These are phyloP conservation scores for Halictus ligatus DNA, from an alignment of 2,888 invertebrate species.

Conservation along the genomic window DNA sequence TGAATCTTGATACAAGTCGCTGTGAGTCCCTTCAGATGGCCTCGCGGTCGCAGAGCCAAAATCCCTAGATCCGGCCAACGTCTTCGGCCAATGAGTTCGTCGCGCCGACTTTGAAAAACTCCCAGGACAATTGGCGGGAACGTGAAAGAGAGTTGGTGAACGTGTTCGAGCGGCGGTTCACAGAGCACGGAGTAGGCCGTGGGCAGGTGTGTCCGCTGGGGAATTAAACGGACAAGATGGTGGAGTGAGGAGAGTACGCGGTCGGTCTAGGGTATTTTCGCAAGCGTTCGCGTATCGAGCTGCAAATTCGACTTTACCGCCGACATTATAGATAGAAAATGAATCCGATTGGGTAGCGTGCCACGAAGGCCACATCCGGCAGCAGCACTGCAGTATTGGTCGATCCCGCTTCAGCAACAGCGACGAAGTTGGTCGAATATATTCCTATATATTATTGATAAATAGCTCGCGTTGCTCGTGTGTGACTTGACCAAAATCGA, in stretches of 20 bases:
- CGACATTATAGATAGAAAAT: slow-evolving; percentile 64
- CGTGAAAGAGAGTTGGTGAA: not conserved
- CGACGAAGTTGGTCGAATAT: slow-evolving; percentile 77
- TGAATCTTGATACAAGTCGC: too few relatives aligned
- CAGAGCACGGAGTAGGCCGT: too few relatives aligned
- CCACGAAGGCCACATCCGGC: slow-evolving; percentile 79
- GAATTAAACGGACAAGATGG: slow-evolving; percentile 1
- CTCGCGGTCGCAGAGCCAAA: too few relatives aligned
- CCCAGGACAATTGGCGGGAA: not conserved
- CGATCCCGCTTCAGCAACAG: slow-evolving; percentile 76
- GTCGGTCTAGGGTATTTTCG: slow-evolving; percentile 49
- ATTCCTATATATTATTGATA: slow-evolving; percentile 76
- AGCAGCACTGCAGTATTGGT: slow-evolving; percentile 78
- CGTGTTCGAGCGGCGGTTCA: not conserved
- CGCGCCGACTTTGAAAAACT: not conserved
- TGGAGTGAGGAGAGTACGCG: not conserved
- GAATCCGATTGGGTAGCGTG: slow-evolving; percentile 74
- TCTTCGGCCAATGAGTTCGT: too few relatives aligned
- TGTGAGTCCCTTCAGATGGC: too few relatives aligned
- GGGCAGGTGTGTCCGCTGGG: slow-evolving; percentile 47
- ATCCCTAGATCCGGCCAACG: not conserved
- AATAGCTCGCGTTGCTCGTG: slow-evolving; percentile 76
- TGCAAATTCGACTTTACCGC: slow-evolving; percentile 68
- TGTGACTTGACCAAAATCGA: slow-evolving; percentile 64
- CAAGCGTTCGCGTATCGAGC: slow-evolving; percentile 50